Conservation (phyloP, 1,140 invertebrate species). For the Drosophila quadrilineata region DNA sequence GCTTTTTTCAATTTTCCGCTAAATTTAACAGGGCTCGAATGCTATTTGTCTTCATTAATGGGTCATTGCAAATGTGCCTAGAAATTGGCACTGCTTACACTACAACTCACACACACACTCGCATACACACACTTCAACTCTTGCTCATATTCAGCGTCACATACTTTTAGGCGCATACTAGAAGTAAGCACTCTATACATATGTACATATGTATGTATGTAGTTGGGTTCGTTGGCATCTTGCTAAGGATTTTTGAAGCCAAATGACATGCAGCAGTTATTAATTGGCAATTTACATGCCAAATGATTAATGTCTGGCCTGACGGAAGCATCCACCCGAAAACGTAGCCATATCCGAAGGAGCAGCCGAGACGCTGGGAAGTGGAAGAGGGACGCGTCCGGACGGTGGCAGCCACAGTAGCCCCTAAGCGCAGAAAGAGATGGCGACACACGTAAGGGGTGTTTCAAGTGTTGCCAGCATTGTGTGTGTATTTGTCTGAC, state of each 20-base stretch:
- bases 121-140: no score
- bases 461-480: no score
- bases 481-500: no score
- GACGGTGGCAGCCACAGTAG: no score
- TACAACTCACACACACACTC: no score
- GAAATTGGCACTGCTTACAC: conserved; percentile 56
- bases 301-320: conserved; percentile 71
- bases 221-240: conserved; percentile 46
- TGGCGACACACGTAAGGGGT: conserved; percentile 48
- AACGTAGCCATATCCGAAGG: no score
- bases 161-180: no score
- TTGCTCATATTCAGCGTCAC: no score
- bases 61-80: conserved; percentile 62
- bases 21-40: conserved; percentile 75
- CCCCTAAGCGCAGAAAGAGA: conserved; percentile 64
- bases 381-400: no score
- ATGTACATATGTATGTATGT: no score
- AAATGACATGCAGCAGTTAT: conserved; percentile 80
- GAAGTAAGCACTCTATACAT: no score
- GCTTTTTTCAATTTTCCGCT: conserved; percentile 81
- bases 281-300: conserved; percentile 80
- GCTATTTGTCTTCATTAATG: conserved; percentile 80
- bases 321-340: conserved; percentile 59
- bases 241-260: conserved; percentile 58
- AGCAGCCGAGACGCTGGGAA: no score